Evolutionary conservation across 1,140 invertebrate genomes (phyloP).

Genomic region (Bombus confusus): DNA sequence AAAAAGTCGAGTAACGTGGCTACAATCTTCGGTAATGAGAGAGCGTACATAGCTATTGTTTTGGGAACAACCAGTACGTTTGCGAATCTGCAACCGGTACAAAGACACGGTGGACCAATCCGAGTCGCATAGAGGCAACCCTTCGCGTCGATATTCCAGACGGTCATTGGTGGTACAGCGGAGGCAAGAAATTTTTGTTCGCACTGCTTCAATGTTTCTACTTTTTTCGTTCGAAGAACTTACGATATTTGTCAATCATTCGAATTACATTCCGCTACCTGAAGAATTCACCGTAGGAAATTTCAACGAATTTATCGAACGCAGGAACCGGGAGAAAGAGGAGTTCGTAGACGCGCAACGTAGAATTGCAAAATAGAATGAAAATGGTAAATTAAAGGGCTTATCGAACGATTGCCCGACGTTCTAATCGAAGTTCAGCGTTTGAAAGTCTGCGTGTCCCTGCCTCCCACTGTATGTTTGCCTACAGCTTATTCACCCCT

Average conservation of each 20-base stretch:
- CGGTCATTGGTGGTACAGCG: conserved; percentile 38
- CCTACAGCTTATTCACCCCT: conserved; percentile 42
- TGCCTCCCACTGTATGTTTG: conserved; percentile 33
- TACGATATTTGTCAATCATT: background rate
- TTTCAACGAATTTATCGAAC: background rate
- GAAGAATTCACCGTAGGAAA: background rate
- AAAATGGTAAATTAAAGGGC: background rate
- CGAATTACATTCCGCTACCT: background rate
- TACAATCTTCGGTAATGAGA: conserved; percentile 50
- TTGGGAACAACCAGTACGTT: conserved; percentile 35
- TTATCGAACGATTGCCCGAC: background rate
- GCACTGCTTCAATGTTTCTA: background rate
- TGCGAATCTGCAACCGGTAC: conserved; percentile 18
- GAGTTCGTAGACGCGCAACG: background rate
- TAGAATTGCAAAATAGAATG: background rate
- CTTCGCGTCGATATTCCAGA: conserved; percentile 42
- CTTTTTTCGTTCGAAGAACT: no score
- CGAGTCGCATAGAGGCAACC: conserved; percentile 2
- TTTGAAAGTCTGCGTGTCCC: conserved; percentile 21
- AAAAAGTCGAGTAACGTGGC: conserved; percentile 36
- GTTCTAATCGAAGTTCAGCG: conserved; percentile 8
- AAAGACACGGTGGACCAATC: conserved; percentile 43
- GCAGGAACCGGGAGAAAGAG: background rate
- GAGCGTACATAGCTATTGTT: conserved; percentile 45
- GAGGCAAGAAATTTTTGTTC: conserved; percentile 12